Evolutionary conservation across 2,113 vertebrate species (phyloP), one percentile per base, ranked within the genome.

Genomic region (Esox niger): DNA sequence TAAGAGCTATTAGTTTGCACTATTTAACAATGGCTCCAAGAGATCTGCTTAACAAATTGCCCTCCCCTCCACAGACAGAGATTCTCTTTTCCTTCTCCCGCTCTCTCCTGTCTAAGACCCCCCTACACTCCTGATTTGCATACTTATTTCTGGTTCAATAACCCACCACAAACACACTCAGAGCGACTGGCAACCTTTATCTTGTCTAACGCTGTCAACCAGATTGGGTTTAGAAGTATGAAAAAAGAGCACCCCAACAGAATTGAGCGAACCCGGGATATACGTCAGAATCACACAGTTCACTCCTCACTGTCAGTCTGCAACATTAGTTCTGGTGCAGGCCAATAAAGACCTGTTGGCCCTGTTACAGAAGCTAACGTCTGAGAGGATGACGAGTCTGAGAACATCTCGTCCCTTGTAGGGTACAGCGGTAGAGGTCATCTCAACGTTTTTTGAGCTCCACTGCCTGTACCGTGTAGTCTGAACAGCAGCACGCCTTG

Each of bases 331-430:
- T 38, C 11, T 13, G 15, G 35, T 72, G 54, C 75, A 77, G 54
- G 75, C 52, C 1, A 25, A 77, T 76, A 64, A 74, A 38, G 35
- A 9, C 35, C 35, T 38, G 35, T 38, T 38, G 35, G 35, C 76
- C 83, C 81, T 73, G 78, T 78, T 86, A 79, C 76, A 81, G 79
- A 76, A 80, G 80, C 79, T 76, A 76, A 80, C 75, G 74, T 84
- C 75, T 75, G 77, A 80, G 76, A 21, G 47, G 82, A 70, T 71
- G 78, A 84, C 86, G 75, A 78, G 74, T 77, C 82, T 74, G 66
- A 76, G 82, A 85, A 74, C 43, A 80, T 74, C 74, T 82, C 79
- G 59, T 13, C 33, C 59, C 75, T 74, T 47, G 62, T 62, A 43
- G 20, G 47, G n/a, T 56, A 63, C 67, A 11, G 72, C 70, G 78